Evolutionary conservation across 2,113 vertebrate genomes (phyloP).

Genomic region (Bostrychus sinensis): DNA sequence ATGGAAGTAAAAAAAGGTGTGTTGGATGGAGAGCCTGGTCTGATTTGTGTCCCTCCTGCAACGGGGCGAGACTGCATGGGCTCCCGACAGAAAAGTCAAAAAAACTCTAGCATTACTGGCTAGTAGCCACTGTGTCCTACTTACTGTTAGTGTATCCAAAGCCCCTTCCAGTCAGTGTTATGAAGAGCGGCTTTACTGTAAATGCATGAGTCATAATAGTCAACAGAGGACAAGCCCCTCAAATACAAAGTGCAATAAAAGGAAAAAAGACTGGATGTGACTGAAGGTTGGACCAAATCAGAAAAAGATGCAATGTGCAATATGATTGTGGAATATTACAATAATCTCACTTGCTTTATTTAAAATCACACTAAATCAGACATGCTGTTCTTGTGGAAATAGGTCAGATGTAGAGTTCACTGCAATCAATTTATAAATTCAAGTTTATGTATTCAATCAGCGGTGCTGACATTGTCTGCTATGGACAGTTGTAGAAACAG

Average conservation of each 20-base stretch:
- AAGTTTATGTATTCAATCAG: too few species aligned
- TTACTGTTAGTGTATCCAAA: constrained; percentile 7
- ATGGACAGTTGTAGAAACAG: too few species aligned
- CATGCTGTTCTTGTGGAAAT: too few species aligned
- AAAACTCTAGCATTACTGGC: constrained; percentile 18
- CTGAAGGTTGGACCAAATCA: too few species aligned
- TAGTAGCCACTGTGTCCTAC: constrained; percentile 11
- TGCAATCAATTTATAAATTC: too few species aligned
- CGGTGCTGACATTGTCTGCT: too few species aligned
- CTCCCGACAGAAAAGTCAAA: constrained; percentile 37
- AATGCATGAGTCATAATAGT: constrained; percentile 18
- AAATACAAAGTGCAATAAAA: background rate
- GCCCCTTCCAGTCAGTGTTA: constrained; percentile 21
- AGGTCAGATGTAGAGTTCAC: too few species aligned
- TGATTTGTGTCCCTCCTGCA: constrained; percentile 20
- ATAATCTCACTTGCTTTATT: too few species aligned
- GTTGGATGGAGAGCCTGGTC: constrained; percentile 19
- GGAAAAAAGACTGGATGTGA: too few species aligned
- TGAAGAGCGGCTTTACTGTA: constrained; percentile 10
- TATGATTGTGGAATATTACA: too few species aligned
- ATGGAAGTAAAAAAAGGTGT: constrained; percentile 8
- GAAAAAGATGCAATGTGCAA: background rate
- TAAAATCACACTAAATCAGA: too few species aligned
- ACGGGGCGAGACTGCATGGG: constrained; percentile 39
- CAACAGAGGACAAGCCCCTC: background rate